Conservation (phyloP, 2,888 invertebrate species). For the Mamestra brassicae region DNA sequence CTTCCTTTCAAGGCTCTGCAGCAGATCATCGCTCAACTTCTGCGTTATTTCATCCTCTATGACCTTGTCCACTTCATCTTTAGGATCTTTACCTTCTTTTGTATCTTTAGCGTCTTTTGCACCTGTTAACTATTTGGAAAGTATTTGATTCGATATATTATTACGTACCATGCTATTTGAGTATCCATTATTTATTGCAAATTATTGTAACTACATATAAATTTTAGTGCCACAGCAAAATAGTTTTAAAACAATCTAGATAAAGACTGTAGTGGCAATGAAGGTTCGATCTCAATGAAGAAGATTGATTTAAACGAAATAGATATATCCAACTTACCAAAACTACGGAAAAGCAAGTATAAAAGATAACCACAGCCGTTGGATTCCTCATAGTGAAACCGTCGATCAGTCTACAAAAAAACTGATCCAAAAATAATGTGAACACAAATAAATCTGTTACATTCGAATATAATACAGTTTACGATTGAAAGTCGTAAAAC, state of each 20-base stretch:
- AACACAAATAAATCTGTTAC: slow-evolving; percentile 73
- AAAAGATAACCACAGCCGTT: slow-evolving; percentile 64
- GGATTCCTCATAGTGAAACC: slow-evolving; percentile 67
- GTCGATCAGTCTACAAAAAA: slow-evolving; percentile 51
- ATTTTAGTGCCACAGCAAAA: too few relatives aligned
- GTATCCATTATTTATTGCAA: neutral
- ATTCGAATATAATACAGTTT: slow-evolving; percentile 71
- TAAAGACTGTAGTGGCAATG: neutral
- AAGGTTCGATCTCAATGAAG: neutral
- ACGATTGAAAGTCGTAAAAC: slow-evolving; percentile 80
- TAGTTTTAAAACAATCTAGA: neutral
- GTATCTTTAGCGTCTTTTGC: slow-evolving; percentile 68
- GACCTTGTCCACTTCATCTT: slow-evolving; percentile 82
- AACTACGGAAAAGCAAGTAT: slow-evolving; percentile 64
- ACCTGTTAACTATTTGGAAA: slow-evolving; percentile 60
- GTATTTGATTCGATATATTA: neutral
- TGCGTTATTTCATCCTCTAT: slow-evolving; percentile 87
- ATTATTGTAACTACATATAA: too few relatives aligned
- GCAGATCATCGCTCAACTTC: slow-evolving; percentile 81
- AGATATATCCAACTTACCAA: slow-evolving; percentile 70
- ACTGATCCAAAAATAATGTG: slow-evolving; percentile 65
- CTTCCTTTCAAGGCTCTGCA: slow-evolving; percentile 87
- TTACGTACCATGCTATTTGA: neutral
- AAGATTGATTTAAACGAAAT: neutral
- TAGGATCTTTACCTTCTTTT: slow-evolving; percentile 66